Percentiles rank a stretch among this genome's conserved stretches.
phyloP scores from a whole-genome alignment of 2,888 invertebrate genomes.

The Parascotia fuliginaria region DNA sequence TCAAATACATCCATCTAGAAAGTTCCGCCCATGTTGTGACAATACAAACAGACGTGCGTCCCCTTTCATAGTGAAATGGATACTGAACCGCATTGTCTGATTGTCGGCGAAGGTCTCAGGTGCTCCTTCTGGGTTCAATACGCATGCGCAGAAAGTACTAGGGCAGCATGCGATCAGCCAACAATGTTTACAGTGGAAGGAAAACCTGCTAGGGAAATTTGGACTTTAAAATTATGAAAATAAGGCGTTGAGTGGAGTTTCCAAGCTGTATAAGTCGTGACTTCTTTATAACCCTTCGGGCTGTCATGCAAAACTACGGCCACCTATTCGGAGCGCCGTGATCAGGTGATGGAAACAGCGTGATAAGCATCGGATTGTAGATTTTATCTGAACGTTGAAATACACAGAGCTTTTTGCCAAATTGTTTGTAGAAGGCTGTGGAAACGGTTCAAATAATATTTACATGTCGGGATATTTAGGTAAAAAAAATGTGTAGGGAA shows the following conservation, averaged over 20 bases:
- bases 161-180: constrained; percentile 42
- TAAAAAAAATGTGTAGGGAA: too few species aligned
- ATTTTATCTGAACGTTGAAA: constrained; percentile 21
- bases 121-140: constrained; percentile 62
- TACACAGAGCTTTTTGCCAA: constrained; percentile 1
- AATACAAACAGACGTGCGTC: constrained; percentile 26
- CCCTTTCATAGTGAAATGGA: constrained; percentile 29
- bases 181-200: constrained; percentile 28
- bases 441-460: background rate
- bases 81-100: constrained; percentile 49
- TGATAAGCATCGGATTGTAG: constrained; percentile 40
- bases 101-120: constrained; percentile 45
- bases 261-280: constrained; percentile 4
- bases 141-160: constrained; percentile 59
- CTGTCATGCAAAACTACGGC: constrained; percentile 52
- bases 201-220: constrained; percentile 25
- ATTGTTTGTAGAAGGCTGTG: background rate
- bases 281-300: constrained; percentile 47
- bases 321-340: constrained; percentile 36
- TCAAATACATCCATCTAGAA: constrained; percentile 30
- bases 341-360: constrained; percentile 47
- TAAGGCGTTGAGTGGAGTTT: constrained; percentile 10
- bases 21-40: constrained; percentile 27
- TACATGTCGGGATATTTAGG: background rate
- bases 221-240: constrained; percentile 26